Base-by-base conservation (phyloP, 1,140 invertebrate genomes). In the Nasonia vitripennis region DNA sequence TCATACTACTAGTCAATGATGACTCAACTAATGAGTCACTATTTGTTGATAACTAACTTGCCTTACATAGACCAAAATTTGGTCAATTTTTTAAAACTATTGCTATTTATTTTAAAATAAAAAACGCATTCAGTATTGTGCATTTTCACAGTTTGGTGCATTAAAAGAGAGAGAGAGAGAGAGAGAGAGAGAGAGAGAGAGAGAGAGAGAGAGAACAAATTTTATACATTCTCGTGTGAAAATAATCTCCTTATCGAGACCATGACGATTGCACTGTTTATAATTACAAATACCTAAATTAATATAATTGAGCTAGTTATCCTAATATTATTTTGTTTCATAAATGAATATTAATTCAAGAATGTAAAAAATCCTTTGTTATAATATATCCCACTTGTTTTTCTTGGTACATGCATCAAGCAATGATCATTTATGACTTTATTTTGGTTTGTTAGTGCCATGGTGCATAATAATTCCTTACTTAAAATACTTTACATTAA, bases 251-350 rank as follows among this genome's bases (percentile, higher is more conserved):
- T 89, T 78, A 86, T 75, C 78, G 87, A 83, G 86, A 84, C 48
- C 82, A 88, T 87, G 88, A 91, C 88, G 89, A 93, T 93, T 93
- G 92, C 92, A 93, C 92, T 91, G 90, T 91, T 92, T 89, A 91
- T 90, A 91, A 91, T 91, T 90, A 92, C 88, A 91, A 90, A 88
- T 88, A 89, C 86, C 87, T 91, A 90, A 92, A 91, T 88, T 89
- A 90, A 90, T 12, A 89, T 90, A 89, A 89, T 89, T 88, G 88
- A 88, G 86, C 89, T 91, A 91, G 87, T 75, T 62, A 68, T 81
- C 23, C 51, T 86, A 81, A 81, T 45, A 34, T 75, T 85, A 81
- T 68, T 81, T 75, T 45, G 4, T 62, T 51, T 80, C 79, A 74
- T 67, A 80, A 81, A 81, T 31, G 14, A 85, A 79, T 67, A 20